Conservation (phyloP, 2,113 vertebrate genomes). For the Maccullochella peelii region DNA sequence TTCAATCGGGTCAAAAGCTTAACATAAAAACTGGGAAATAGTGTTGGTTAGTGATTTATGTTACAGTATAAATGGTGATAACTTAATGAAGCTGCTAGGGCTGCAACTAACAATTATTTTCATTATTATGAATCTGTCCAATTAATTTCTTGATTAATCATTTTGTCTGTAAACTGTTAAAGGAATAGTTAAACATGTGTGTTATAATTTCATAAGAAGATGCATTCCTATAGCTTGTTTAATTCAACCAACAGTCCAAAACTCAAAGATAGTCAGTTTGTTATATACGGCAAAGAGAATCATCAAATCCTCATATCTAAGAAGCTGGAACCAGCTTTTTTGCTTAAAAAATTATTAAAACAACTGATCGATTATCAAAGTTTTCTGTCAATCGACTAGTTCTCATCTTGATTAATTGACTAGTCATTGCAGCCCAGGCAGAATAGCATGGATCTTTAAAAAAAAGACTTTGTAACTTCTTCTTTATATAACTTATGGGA, state of each 20-base stretch:
- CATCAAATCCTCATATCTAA: background rate
- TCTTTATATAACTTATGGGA: background rate
- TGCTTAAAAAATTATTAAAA: background rate
- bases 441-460: background rate
- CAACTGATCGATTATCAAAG: background rate
- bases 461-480: background rate
- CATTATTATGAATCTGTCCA: background rate
- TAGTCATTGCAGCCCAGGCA: background rate
- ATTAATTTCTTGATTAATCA: background rate
- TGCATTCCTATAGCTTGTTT: background rate
- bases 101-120: background rate
- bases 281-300: conserved; percentile 1
- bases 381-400: background rate
- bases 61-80: background rate
- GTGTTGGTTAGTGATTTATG: background rate
- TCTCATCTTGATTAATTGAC: background rate
- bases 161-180: background rate
- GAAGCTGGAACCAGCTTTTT: background rate
- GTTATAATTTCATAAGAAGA: background rate
- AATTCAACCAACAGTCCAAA: background rate
- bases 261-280: background rate
- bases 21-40: background rate
- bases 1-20: background rate
- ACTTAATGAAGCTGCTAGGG: background rate
- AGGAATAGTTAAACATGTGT: background rate